phyloP scores from a whole-genome alignment of 2,113 vertebrate species.

The Coreoperca whiteheadi region DNA sequence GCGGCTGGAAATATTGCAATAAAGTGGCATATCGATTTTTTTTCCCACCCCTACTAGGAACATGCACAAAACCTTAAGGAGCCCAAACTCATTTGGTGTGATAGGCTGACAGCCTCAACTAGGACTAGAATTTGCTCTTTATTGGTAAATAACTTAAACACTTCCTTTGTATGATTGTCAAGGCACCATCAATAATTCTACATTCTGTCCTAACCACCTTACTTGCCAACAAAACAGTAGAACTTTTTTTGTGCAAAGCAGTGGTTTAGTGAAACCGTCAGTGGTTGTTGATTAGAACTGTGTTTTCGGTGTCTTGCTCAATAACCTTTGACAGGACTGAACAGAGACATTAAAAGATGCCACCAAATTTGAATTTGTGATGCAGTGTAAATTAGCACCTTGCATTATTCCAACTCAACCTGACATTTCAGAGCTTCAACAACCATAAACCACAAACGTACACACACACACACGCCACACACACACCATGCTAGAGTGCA shows the following conservation, averaged over 20 bases:
- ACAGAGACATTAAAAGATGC: neutral
- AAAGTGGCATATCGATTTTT: too few relatives aligned
- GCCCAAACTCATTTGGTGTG: neutral
- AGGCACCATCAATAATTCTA: neutral
- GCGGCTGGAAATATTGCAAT: too few relatives aligned
- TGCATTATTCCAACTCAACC: slow-evolving; percentile 42
- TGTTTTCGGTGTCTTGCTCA: neutral
- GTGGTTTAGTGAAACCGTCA: neutral
- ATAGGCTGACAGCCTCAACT: neutral
- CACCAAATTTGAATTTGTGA: slow-evolving; percentile 18
- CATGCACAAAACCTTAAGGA: slow-evolving; percentile 35
- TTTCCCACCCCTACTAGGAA: too few relatives aligned
- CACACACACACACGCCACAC: slow-evolving; percentile 43
- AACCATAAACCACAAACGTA: slow-evolving; percentile 33
- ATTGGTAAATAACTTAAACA: neutral
- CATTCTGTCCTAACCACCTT: neutral
- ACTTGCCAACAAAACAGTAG: neutral
- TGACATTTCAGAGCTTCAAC: slow-evolving; percentile 52
- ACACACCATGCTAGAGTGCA: slow-evolving; percentile 71
- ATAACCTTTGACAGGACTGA: neutral
- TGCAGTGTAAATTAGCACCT: slow-evolving; percentile 23
- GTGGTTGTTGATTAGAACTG: neutral
- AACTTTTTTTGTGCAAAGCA: neutral
- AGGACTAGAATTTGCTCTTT: neutral
- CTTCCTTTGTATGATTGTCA: neutral